A percentile compares a stretch with the other conserved stretches of the same genome.
phyloP scores from a whole-genome alignment of 2,113 vertebrate species.

The Thomomys bottae region DNA sequence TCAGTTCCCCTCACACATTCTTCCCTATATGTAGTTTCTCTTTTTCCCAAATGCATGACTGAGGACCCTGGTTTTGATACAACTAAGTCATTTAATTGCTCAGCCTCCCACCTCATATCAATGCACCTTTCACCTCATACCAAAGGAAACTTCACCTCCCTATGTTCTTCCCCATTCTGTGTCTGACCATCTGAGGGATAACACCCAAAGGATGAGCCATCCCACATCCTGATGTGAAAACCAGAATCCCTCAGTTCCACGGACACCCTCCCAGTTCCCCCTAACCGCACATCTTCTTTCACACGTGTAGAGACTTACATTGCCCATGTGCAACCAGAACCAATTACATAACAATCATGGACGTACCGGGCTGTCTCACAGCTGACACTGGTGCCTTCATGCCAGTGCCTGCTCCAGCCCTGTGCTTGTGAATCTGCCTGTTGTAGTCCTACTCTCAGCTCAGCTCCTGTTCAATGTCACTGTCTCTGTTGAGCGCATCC shows the following conservation, averaged over 20 bases:
- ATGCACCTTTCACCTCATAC: neutral
- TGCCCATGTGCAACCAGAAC: neutral
- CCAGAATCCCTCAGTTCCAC: neutral
- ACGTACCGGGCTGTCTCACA: accelerated
- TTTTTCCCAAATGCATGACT: neutral
- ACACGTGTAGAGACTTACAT: neutral
- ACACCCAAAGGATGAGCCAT: neutral
- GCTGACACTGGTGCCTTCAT: too few relatives aligned
- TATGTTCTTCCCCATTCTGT: too few relatives aligned
- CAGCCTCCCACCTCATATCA: neutral
- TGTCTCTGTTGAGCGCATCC: neutral
- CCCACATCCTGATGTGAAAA: neutral
- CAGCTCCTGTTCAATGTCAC: neutral
- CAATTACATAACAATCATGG: neutral
- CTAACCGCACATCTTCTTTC: neutral
- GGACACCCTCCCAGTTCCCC: neutral
- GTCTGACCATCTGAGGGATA: neutral
- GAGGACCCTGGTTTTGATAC: neutral
- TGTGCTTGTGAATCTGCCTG: too few relatives aligned
- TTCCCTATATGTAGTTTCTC: neutral
- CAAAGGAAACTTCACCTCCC: neutral
- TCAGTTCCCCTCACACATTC: too few relatives aligned
- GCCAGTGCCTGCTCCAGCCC: neutral
- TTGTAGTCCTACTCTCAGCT: neutral
- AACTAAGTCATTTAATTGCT: too few relatives aligned